phyloP scores from a whole-genome alignment of 2,888 invertebrate species.

The Apoderus coryli region DNA sequence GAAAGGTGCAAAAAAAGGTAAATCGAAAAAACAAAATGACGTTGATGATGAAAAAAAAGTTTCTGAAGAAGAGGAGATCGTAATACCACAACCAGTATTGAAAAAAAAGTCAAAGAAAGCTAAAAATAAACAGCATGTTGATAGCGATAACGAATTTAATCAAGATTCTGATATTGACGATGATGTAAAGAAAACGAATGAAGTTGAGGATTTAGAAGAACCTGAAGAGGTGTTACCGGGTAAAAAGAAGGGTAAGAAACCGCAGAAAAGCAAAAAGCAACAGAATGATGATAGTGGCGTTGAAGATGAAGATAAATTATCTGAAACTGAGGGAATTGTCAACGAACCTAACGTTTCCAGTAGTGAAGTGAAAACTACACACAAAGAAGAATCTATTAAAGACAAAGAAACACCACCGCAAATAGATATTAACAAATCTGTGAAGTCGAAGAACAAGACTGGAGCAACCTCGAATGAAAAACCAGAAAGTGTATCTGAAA shows the following conservation, averaged over 20 bases:
- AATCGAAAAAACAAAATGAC: constrained; percentile 14
- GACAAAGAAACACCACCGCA: constrained; percentile 5
- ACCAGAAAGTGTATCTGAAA: constrained; percentile 8
- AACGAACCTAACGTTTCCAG: constrained; percentile 13
- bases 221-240: no score
- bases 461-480: no score
- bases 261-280: constrained; percentile 7
- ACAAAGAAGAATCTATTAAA: constrained; percentile 11
- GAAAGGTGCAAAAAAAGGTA: constrained; percentile 15
- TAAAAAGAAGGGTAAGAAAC: constrained; percentile 8
- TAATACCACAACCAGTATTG: constrained; percentile 4
- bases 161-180: no score
- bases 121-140: constrained; percentile 7
- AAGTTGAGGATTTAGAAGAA: constrained; percentile 9
- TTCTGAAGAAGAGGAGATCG: constrained; percentile 12
- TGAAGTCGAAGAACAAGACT: constrained; percentile 11
- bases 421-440: constrained; percentile 9
- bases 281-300: constrained; percentile 9
- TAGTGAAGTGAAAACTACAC: constrained; percentile 12
- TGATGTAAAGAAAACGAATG: no score
- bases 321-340: constrained; percentile 11
- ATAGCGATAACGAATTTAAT: constrained; percentile 1
- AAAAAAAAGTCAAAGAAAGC: constrained; percentile 7
- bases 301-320: constrained; percentile 12
- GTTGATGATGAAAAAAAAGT: constrained; percentile 15